Conservation (phyloP, 2,113 vertebrate species). For the Entomyzon cyanotis region DNA sequence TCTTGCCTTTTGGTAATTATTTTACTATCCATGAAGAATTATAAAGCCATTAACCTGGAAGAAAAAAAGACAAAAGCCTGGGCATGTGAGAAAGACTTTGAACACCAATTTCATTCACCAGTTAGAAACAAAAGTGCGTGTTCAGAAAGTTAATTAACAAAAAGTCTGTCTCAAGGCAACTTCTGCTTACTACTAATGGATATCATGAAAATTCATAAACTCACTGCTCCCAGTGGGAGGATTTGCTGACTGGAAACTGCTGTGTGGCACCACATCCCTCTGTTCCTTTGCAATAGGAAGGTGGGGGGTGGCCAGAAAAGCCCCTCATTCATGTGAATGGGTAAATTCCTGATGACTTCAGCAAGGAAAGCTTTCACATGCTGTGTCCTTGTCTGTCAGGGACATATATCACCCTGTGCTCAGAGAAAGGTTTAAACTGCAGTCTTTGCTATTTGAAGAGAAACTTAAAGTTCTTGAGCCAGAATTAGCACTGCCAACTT, state of each 20-base stretch:
- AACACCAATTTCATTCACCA: constrained; percentile 29
- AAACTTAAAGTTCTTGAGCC: not conserved
- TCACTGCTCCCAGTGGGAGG: not conserved
- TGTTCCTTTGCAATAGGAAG: not conserved
- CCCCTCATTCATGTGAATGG: not conserved
- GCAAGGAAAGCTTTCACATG: fast-evolving
- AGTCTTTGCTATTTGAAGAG: not conserved
- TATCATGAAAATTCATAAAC: constrained; percentile 58
- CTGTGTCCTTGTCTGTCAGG: not conserved
- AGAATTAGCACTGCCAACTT: not conserved
- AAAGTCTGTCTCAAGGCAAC: constrained; percentile 44
- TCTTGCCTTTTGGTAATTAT: not conserved
- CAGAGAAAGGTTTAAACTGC: not conserved
- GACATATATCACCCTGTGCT: fast-evolving
- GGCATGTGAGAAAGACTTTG: constrained; percentile 6
- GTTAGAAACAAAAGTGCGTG: not conserved
- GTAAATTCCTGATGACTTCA: not conserved
- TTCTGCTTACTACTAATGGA: constrained; percentile 16
- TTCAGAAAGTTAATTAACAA: constrained; percentile 33
- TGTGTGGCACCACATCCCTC: not conserved
- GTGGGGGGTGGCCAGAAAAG: not conserved
- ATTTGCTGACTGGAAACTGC: not conserved
- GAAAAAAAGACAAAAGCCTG: constrained; percentile 20
- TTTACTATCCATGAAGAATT: constrained; percentile 21
- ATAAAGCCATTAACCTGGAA: constrained; percentile 8